Evolutionary conservation across 1,140 invertebrate species (phyloP), one percentile per base, ranked within the genome.

Genomic region (Charaxes varanes): DNA sequence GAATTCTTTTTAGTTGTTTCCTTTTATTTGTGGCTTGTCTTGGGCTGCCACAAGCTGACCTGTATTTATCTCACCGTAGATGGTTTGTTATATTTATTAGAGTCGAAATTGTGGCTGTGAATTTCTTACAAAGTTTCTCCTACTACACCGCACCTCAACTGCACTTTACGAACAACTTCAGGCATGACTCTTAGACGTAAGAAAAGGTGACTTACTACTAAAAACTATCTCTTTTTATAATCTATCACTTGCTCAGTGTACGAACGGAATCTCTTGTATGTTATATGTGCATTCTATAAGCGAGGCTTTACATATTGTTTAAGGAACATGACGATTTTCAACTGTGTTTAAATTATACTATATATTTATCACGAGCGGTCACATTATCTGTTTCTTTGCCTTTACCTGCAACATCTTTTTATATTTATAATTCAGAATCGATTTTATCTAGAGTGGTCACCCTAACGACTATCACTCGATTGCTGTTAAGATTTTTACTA

Each of bases 141-240:
- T 53, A n/a, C 27, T n/a, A 62, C 63, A 61, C 60, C 56, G 69
- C 74, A 70, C 66, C 48, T 54, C 38, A 56, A 61, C 48, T 69
- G 63, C 69, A 72, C 69, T 55, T 44, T 50, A 46, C 59, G 43
- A 50, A 55, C 42, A 46, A 58, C 46, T 56, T 66, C 47, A 64
- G 70, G 72, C 78, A 82, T 80, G 76, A 63, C 60, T 65, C 43
- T 53, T 62, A 67, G 43, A 63, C 52, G 28, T 57, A 56, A 56
- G 35, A 51, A 85, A 85, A 84, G 86, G 85, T 87, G 86, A 86
- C 85, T 84, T 86, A 87, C 86, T 87, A 87, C 86, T 86, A 80
- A 86, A 87, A 86, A 86, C 85, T 87, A 73, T 74, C 58, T 84
- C 64, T 68, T 60, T 65, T 36, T 17, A n/a, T 59, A 62, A 28